phyloP scores from a whole-genome alignment of 1,140 invertebrate genomes.

The Pogonomyrmex barbatus region DNA sequence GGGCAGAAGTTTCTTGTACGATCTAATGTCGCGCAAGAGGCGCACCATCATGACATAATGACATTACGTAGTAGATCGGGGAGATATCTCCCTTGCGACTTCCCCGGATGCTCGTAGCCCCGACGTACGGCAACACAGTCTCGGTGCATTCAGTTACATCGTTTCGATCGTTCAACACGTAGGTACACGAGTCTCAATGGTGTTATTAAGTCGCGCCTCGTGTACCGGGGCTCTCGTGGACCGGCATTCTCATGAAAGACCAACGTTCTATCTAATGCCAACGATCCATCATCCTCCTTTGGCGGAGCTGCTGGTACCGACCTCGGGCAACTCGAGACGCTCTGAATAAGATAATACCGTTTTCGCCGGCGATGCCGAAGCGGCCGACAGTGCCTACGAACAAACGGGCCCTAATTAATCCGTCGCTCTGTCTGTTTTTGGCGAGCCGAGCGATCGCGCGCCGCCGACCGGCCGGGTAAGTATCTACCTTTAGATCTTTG shows the following conservation, averaged over 20 bases:
- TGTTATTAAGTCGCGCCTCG: slow-evolving; percentile 83
- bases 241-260: slow-evolving; percentile 80
- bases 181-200: slow-evolving; percentile 76
- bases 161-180: slow-evolving; percentile 50
- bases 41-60: slow-evolving; percentile 38
- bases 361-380: slow-evolving; percentile 56
- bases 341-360: slow-evolving; percentile 78
- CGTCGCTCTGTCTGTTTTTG: slow-evolving; percentile 65
- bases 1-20: slow-evolving; percentile 26
- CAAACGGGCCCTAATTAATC: slow-evolving; percentile 82
- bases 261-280: slow-evolving; percentile 83
- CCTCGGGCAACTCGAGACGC: slow-evolving; percentile 74
- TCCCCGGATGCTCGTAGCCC: slow-evolving; percentile 37
- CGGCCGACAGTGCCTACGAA: slow-evolving; percentile 71
- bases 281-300: slow-evolving; percentile 82
- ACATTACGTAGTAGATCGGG: slow-evolving; percentile 50
- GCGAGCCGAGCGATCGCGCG: slow-evolving; percentile 27
- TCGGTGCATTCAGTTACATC: slow-evolving; percentile 57
- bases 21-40: slow-evolving; percentile 32
- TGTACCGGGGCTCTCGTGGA: slow-evolving; percentile 62
- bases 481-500: slow-evolving; percentile 45
- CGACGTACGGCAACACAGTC: slow-evolving; percentile 41
- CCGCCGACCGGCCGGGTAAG: background rate
- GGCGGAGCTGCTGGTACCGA: slow-evolving; percentile 80
- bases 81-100: slow-evolving; percentile 42